Base-by-base conservation (phyloP, 2,797 vertebrate genomes). In the Lates japonicus region DNA sequence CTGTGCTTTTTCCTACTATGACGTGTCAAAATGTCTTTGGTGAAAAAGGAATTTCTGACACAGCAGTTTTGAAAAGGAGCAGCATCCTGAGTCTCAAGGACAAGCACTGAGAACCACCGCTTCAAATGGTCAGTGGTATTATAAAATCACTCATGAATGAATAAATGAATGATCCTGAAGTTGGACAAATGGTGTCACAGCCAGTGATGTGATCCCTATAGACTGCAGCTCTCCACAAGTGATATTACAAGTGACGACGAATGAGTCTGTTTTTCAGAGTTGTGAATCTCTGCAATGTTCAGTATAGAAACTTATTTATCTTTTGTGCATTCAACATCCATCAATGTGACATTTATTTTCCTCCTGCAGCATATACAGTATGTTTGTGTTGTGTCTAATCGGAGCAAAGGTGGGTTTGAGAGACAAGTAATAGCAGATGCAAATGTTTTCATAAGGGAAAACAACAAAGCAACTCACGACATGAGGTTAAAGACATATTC, bases 291-390 rank as follows among this genome's bases (percentile, higher is more conserved):
- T 20, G 46, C n/a, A 22, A 29, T 4, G 10, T 60, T 78, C 42
- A 79, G 31, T 76, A 70, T 29, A 52, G 70, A 44, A 73, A 70
- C 33, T 74, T 79, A 78, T 85, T 81, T 67, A 72, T 59, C 58
- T 75, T 61, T 79, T 29, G 70, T 62, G 33, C 52, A 33, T n/a
- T 74, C 25, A 72, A 48, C 39, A 17, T 85, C 79, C 66, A 86
- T 87, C 78, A 87, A 25, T 11, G 70, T 85, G 87, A 82, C 64
- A 66, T 86, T 84, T 70, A 84, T 81, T 83, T 69, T 35, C 75
- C 64, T 73, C 44, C 44, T 4, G 33, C 60, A 64, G 66, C 22
- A 42, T 73, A 71, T 79, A 64, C 16, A 39, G 33, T 35, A 35
- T 68, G 74, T 86, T 76, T 73, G 35, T 67, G 52, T 49, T 46